A percentile compares a stretch with the other conserved stretches of the same genome.
Conservation (phyloP, 1,140 invertebrate genomes). For the Sweltsa coloradensis region DNA sequence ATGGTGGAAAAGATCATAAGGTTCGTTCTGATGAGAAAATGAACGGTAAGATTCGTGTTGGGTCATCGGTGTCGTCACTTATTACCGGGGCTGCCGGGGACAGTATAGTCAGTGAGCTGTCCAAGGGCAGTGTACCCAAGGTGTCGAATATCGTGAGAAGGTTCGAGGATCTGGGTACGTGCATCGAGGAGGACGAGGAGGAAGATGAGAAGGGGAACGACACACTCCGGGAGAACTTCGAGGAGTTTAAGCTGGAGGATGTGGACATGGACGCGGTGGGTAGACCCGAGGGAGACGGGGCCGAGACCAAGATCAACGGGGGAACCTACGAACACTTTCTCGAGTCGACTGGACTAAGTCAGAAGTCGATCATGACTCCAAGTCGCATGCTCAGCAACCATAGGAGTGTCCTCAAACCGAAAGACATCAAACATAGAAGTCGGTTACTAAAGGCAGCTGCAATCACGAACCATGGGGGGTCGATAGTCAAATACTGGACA, state of each 20-base stretch:
- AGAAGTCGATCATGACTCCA: conserved; percentile 64
- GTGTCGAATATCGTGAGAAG: conserved; percentile 23
- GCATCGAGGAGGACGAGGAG: conserved; percentile 9
- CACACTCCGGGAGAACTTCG: conserved; percentile 45
- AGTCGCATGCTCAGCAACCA: conserved; percentile 58
- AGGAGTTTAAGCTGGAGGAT: conserved; percentile 66
- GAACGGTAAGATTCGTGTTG: conserved; percentile 22
- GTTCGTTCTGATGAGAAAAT: not conserved
- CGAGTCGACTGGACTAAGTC: conserved; percentile 65
- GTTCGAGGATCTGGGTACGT: conserved; percentile 20
- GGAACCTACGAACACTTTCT: conserved; percentile 56
- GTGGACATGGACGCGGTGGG: conserved; percentile 46
- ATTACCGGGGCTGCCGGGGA: conserved; percentile 32
- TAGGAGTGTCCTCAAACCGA: conserved; percentile 61
- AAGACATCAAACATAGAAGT: conserved; percentile 55
- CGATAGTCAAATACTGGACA: conserved; percentile 32
- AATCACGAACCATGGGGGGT: conserved; percentile 18
- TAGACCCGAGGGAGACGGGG: conserved; percentile 41
- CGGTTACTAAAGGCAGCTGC: conserved; percentile 30
- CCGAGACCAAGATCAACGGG: conserved; percentile 30
- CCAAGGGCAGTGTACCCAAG: not conserved
- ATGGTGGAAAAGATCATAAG: too few species aligned
- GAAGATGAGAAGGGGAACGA: conserved; percentile 11
- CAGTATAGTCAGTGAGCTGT: conserved; percentile 11
- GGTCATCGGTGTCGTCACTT: conserved; percentile 42